A percentile compares a stretch with the other conserved stretches of the same genome.
Conservation (phyloP, 2,888 invertebrate genomes). For the Drosophila basisetae region DNA sequence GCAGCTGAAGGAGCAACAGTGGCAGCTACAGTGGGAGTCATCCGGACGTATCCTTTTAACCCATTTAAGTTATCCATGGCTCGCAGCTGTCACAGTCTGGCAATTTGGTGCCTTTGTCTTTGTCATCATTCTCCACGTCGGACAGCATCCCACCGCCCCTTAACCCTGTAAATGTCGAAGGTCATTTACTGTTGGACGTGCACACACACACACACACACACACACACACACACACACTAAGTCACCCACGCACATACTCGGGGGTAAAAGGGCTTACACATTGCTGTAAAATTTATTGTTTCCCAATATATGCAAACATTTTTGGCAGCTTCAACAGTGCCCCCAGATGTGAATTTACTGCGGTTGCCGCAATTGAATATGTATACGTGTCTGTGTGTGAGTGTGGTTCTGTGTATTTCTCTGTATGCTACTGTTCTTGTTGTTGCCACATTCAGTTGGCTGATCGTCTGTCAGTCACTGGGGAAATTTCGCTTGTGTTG, state of each 20-base stretch:
- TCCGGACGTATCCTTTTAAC: constrained; percentile 72
- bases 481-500: constrained; percentile 71
- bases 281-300: constrained; percentile 76
- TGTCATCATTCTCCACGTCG: constrained; percentile 21
- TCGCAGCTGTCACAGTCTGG: constrained; percentile 81
- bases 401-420: not conserved
- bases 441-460: constrained; percentile 56
- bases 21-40: constrained; percentile 19
- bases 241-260: constrained; percentile 13
- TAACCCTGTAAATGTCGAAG: constrained; percentile 54
- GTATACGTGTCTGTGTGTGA: constrained; percentile 10
- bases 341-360: constrained; percentile 56
- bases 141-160: not conserved
- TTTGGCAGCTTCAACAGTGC: constrained; percentile 49
- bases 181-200: constrained; percentile 67
- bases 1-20: constrained; percentile 5
- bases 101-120: constrained; percentile 76
- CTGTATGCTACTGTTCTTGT: constrained; percentile 20
- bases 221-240: constrained; percentile 16
- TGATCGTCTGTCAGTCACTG: constrained; percentile 76
- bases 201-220: constrained; percentile 23
- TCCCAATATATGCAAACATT: constrained; percentile 78
- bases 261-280: constrained; percentile 36
- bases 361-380: constrained; percentile 73
- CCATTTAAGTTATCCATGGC: constrained; percentile 80